phyloP scores from a whole-genome alignment of 2,113 vertebrate species.

The Choloepus hoffmanni region DNA sequence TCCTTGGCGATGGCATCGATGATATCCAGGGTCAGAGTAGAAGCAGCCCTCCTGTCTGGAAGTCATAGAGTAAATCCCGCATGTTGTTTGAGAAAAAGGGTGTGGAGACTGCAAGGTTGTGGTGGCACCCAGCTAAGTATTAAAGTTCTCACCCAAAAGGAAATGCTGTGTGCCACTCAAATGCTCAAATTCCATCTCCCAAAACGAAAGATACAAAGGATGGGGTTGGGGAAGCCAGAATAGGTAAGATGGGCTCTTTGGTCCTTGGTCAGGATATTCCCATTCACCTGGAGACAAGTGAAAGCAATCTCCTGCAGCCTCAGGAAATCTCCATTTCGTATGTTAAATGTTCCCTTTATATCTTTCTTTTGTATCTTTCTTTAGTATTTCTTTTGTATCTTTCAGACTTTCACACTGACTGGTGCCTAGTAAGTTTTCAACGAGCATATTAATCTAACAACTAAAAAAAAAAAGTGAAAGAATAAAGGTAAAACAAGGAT shows the following conservation, averaged over 20 bases:
- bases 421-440: neutral
- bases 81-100: neutral
- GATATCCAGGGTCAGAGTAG: neutral
- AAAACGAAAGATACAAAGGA: neutral
- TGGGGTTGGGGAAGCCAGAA: neutral
- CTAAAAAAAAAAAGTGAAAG: neutral
- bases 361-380: too few species aligned
- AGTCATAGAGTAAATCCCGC: neutral
- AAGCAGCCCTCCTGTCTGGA: neutral
- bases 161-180: neutral
- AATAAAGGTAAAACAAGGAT: neutral
- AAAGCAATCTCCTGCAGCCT: neutral
- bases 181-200: neutral
- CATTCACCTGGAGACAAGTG: neutral
- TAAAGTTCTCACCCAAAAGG: neutral
- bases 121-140: neutral
- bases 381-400: neutral
- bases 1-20: fast-evolving
- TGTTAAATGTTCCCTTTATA: neutral
- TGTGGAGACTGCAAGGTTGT: neutral
- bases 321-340: neutral
- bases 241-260: too few species aligned
- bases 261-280: neutral
- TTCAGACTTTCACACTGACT: neutral
- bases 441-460: too few species aligned